Evolutionary conservation across 2,797 vertebrate genomes (phyloP), one percentile per base, ranked within the genome.

Genomic region (Danionella dracula): DNA sequence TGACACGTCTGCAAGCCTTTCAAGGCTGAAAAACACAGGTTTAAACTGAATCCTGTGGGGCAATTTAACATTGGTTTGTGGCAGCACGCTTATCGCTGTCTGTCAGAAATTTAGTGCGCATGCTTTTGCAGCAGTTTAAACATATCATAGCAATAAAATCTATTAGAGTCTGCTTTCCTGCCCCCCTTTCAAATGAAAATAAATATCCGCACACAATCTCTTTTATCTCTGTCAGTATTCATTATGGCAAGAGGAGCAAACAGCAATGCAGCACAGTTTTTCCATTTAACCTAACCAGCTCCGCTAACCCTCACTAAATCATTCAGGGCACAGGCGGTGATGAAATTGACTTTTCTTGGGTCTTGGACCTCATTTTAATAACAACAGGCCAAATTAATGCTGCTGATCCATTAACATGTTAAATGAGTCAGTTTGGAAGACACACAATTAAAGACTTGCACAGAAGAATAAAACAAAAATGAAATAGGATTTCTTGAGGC

Each of bases 311-410:
- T 82, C 74, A 67, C 79, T 81, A 81, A 87, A 85, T 85, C 82
- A 86, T 82, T 81, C 71, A 63, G 62, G 76, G 76, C 79, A 80
- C 79, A 80, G 83, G 71, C 79, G 50, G 11, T 72, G 79, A 73
- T 73, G 63, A 31, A 82, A 84, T 85, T 84, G 80, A 64, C 68
- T 53, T 66, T 79, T 82, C 78, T 70, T 80, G 61, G 70, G 75
- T 81, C 80, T 82, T 78, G 85, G 84, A 76, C 79, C 76, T 86
- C 82, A 85, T 81, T 84, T 82, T 86, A 82, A 83, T 82, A 70
- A 84, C 81, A 72, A 65, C 48, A 50, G 72, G 72, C 81, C 74
- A 79, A 78, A 78, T 78, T 75, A 78, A 66, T 64, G 60, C 7
- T 8, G 59, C 64, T 71, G 65, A 69, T 75, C 79, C 77, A 84